Conservation (phyloP, 2,888 invertebrate species). For the Gasteruption jaculator region DNA sequence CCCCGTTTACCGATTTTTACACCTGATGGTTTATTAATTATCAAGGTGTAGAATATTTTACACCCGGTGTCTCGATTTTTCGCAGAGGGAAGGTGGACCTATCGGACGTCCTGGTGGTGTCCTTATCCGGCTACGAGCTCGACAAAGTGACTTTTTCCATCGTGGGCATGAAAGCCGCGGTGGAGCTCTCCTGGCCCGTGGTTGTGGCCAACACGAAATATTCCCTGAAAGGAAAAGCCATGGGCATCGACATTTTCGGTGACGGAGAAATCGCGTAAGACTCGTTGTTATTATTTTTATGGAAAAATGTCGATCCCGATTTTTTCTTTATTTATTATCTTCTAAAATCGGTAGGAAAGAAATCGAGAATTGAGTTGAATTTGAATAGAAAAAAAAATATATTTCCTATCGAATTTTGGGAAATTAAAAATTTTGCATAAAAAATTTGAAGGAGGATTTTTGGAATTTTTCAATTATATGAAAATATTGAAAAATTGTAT, state of each 20-base stretch:
- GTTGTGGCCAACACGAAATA: constrained; percentile 21
- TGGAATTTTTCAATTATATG: not conserved
- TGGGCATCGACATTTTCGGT: constrained; percentile 16
- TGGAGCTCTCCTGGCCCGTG: constrained; percentile 23
- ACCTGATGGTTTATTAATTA: constrained; percentile 6
- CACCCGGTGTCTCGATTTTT: not conserved
- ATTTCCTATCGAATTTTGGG: too few species aligned
- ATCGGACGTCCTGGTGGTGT: constrained; percentile 8
- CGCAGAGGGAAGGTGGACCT: constrained; percentile 14
- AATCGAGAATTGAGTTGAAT: too few species aligned
- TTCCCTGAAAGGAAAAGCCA: constrained; percentile 1
- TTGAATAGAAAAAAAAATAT: too few species aligned
- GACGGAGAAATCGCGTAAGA: constrained; percentile 26
- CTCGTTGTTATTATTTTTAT: too few species aligned
- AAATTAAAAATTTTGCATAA: too few species aligned
- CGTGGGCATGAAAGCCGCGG: not conserved
- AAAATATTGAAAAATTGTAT: not conserved
- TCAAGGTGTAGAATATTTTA: not conserved
- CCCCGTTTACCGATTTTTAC: too few species aligned
- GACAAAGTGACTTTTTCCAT: constrained; percentile 15
- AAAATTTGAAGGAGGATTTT: not conserved
- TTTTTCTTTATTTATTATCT: too few species aligned
- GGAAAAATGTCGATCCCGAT: too few species aligned
- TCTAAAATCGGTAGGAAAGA: too few species aligned
- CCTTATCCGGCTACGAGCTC: constrained; percentile 24